Conservation (phyloP, 2,113 vertebrate genomes). For the Larimichthys crocea region DNA sequence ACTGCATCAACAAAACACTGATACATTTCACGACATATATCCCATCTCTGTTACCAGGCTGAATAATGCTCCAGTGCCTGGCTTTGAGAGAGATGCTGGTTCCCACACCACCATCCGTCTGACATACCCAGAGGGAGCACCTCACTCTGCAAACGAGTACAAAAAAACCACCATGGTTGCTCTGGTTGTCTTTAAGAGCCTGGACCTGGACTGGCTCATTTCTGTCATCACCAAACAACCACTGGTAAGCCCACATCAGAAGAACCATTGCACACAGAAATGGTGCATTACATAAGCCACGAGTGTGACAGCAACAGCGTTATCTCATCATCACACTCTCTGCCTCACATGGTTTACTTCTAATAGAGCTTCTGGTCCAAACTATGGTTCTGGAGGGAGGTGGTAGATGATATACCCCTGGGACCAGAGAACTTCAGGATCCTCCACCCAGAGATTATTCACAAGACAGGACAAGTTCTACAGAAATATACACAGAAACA, state of each 20-base stretch:
- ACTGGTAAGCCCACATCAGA: conserved; percentile 74
- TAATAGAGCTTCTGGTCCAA: conserved; percentile 85
- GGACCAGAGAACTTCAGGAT: conserved; percentile 80
- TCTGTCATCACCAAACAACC: conserved; percentile 81
- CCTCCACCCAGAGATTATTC: conserved; percentile 84
- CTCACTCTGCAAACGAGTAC: conserved; percentile 77
- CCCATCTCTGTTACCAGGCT: conserved; percentile 69
- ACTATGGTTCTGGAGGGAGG: conserved; percentile 87
- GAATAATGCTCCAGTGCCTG: conserved; percentile 85
- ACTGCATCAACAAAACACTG: background rate
- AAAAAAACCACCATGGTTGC: conserved; percentile 75
- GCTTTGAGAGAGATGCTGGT: conserved; percentile 83
- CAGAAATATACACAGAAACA: conserved; percentile 72
- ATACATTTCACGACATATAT: background rate
- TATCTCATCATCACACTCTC: conserved; percentile 24
- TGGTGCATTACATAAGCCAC: conserved; percentile 21
- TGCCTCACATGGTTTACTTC: background rate
- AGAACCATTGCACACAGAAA: conserved; percentile 29
- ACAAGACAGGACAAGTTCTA: conserved; percentile 72
- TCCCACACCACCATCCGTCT: conserved; percentile 85
- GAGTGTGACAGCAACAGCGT: conserved; percentile 5
- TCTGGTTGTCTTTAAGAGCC: conserved; percentile 83
- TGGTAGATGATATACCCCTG: conserved; percentile 84
- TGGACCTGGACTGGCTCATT: conserved; percentile 86
- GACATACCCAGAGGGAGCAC: conserved; percentile 85